Base-by-base conservation (phyloP, 1,140 invertebrate genomes). In the Acromyrmex heyeri region DNA sequence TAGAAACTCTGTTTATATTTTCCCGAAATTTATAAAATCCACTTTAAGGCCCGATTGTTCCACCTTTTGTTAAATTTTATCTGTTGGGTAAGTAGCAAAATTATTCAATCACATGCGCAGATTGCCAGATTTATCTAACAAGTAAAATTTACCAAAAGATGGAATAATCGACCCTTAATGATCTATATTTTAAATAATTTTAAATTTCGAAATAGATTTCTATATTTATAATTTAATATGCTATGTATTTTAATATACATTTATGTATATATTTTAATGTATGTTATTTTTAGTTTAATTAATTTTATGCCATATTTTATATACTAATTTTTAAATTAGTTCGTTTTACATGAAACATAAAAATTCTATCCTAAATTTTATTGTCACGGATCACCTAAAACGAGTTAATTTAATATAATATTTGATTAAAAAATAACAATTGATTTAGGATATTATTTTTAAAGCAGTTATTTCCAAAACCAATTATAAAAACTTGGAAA, bases 221-320 rank as follows among this genome's bases (percentile, higher is more conserved):
- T 64, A 30, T 30, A 44, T 64, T 34, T 50, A 18, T 64, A 64
- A 64, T 64, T 30, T 64, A 8, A 27, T 64, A 64, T 62, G 38
- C 10, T 8, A 7, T 38, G 16, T 34, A 34, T 62, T 62, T 62
- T 30, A 62, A 30, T 30, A 18, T 7, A 27, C 27, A 14, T 30
- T 4, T 62, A 16, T 27, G 24, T 34, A 34, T 1, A 44, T 44
- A 44, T 30, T 64, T 64, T 14, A 8, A 64, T n/a, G 18, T 34
- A 64, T 3, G 30, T 30, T 8, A 62, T 14, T 27, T 62, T 62
- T 62, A 62, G 30, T 16, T 34, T n/a, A 34, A 30, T 62, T 62
- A 14, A 62, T 18, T 61, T 30, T 8, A 18, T 30, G 30, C 18
- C 16, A 3, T n/a, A 64, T 64, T 30, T 64, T 64, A 64, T 18